These are phyloP conservation scores for Biston betularia DNA, from an alignment of 2,888 invertebrate species.

Conservation along the genomic window DNA sequence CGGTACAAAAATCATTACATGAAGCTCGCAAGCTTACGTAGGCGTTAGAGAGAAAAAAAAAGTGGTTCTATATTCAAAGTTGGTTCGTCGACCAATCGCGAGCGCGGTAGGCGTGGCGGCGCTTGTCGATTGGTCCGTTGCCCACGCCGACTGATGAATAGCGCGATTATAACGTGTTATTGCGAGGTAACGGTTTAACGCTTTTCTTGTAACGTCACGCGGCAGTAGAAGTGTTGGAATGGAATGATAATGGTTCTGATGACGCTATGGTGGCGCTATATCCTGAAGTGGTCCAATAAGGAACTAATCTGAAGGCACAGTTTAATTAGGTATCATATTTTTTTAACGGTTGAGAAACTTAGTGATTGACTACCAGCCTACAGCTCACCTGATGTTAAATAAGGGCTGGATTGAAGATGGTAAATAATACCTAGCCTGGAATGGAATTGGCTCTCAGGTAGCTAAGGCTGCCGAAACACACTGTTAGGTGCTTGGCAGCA, in stretches of 20 bases:
- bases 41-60: constrained; percentile 82
- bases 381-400: too few relatives aligned
- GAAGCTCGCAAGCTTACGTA: constrained; percentile 69
- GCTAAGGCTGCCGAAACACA: too few relatives aligned
- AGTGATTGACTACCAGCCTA: too few relatives aligned
- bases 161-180: constrained; percentile 75
- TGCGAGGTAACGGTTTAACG: constrained; percentile 53
- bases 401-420: too few relatives aligned
- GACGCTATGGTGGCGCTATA: background rate
- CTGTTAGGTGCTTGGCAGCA: too few relatives aligned
- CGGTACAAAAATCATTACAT: constrained; percentile 31
- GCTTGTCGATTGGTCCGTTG: constrained; percentile 69
- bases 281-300: background rate
- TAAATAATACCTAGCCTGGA: too few relatives aligned
- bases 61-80: constrained; percentile 85
- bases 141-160: constrained; percentile 64
- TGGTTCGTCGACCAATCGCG: constrained; percentile 75
- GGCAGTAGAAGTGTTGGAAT: constrained; percentile 9
- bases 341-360: too few relatives aligned
- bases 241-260: constrained; percentile 5
- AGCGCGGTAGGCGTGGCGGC: constrained; percentile 79
- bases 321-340: background rate
- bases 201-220: constrained; percentile 45
- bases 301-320: background rate
- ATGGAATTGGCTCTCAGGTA: too few relatives aligned